Conservation (phyloP, 2,113 vertebrate species). For the Potamarius usumacintae region DNA sequence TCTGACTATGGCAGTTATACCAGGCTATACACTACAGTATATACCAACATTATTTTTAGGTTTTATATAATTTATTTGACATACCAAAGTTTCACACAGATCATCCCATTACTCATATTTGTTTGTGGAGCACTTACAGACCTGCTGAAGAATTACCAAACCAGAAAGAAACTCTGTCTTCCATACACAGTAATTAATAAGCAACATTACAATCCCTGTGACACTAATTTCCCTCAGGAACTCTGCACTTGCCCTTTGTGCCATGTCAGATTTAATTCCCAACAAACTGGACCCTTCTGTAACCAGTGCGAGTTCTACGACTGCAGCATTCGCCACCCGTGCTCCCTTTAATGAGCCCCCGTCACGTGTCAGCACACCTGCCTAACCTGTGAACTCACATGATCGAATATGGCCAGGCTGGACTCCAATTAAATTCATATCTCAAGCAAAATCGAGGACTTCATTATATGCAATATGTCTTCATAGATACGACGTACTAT, state of each 20-base stretch:
- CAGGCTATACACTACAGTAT: neutral
- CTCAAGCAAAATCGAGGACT: slow-evolving; percentile 41
- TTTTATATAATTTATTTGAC: neutral
- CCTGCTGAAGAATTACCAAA: neutral
- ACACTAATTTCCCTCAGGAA: neutral
- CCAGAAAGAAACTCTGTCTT: neutral
- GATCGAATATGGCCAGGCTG: slow-evolving; percentile 31
- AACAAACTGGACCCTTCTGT: neutral
- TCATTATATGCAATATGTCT: slow-evolving; percentile 52
- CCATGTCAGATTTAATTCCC: neutral
- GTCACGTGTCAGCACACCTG: slow-evolving; percentile 49
- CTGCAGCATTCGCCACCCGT: neutral
- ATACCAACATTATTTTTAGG: neutral
- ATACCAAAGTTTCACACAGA: neutral
- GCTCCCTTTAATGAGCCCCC: slow-evolving; percentile 49
- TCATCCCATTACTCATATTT: neutral
- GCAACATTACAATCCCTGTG: neutral
- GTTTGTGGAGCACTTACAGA: slow-evolving; percentile 9
- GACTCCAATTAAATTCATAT: slow-evolving; percentile 41
- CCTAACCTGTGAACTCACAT: slow-evolving; percentile 47
- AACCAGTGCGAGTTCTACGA: neutral
- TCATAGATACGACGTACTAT: neutral
- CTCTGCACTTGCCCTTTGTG: neutral
- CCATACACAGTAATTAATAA: neutral
- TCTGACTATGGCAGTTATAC: slow-evolving; percentile 8